phyloP scores from a whole-genome alignment of 2,888 invertebrate genomes.

The Polymixis flavicincta region DNA sequence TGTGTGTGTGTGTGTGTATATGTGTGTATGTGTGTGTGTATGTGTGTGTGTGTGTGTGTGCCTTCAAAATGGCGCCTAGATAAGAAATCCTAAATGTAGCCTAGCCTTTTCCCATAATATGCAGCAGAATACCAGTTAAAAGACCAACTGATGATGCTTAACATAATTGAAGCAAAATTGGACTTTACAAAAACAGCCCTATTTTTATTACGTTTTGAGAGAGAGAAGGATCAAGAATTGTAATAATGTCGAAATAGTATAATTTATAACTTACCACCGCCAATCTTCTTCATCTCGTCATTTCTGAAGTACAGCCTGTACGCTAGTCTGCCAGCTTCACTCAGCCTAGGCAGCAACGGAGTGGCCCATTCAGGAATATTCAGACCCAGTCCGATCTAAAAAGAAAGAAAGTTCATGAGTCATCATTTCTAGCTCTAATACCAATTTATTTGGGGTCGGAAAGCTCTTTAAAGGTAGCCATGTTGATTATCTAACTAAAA shows the following conservation, averaged over 20 bases:
- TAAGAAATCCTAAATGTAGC: not conserved
- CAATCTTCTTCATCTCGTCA: conserved; percentile 85
- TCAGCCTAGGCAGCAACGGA: conserved; percentile 76
- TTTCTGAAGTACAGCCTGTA: conserved; percentile 84
- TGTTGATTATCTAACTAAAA: too few relatives aligned
- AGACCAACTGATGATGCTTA: not conserved
- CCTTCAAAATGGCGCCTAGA: not conserved
- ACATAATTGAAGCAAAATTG: not conserved
- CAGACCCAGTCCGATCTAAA: conserved; percentile 79
- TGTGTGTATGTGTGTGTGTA: too few relatives aligned
- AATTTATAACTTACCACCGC: conserved; percentile 75
- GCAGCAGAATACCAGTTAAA: too few relatives aligned
- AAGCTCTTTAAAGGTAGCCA: not conserved
- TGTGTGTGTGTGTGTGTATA: too few relatives aligned
- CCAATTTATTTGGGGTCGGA: not conserved
- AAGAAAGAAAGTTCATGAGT: conserved; percentile 5
- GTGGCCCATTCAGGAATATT: conserved; percentile 84
- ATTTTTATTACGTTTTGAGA: not conserved
- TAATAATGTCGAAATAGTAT: not conserved
- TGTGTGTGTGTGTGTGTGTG: too few relatives aligned
- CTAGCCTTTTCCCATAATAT: too few relatives aligned
- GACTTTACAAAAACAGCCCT: not conserved
- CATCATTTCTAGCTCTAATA: not conserved
- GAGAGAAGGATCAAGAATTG: not conserved
- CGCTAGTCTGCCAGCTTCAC: conserved; percentile 80